A percentile compares a stretch with the other conserved stretches of the same genome.
phyloP scores from a whole-genome alignment of 2,888 invertebrate species.

The Sesamia inferens region DNA sequence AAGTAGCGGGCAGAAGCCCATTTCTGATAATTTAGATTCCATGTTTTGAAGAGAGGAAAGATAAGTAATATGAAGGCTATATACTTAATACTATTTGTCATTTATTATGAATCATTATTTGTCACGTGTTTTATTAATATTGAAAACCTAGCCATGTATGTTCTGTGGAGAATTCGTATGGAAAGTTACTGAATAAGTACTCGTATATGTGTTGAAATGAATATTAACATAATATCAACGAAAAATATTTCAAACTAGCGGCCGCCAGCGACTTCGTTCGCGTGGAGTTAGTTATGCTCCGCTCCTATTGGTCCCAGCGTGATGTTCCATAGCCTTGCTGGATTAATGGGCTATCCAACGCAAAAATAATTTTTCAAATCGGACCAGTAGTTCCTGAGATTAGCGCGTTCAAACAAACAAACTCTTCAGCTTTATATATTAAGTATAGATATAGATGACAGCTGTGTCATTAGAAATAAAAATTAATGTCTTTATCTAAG shows the following conservation, averaged over 20 bases:
- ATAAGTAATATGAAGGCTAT: conserved; percentile 19
- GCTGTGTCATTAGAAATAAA: neutral
- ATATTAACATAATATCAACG: neutral
- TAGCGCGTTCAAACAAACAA: no score
- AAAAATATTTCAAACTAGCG: no score
- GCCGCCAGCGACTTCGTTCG: no score
- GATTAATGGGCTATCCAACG: no score
- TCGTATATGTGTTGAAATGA: conserved; percentile 11
- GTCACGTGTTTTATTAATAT: conserved; percentile 30
- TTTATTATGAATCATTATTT: conserved; percentile 36
- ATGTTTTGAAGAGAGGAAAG: conserved; percentile 24
- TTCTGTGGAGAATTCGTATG: conserved; percentile 12
- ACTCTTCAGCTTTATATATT: no score
- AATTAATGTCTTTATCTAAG: neutral
- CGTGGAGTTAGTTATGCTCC: no score
- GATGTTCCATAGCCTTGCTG: no score
- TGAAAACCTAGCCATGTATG: conserved; percentile 19
- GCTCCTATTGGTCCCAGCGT: no score
- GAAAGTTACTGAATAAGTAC: neutral
- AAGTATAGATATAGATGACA: no score
- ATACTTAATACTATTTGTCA: conserved; percentile 7
- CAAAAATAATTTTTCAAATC: no score
- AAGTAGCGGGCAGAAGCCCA: no score
- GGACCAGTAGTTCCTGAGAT: no score
- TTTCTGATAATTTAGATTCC: neutral